These are phyloP conservation scores for Apogon hyalosoma DNA, from an alignment of 2,797 vertebrate genomes.

Conservation along the genomic window DNA sequence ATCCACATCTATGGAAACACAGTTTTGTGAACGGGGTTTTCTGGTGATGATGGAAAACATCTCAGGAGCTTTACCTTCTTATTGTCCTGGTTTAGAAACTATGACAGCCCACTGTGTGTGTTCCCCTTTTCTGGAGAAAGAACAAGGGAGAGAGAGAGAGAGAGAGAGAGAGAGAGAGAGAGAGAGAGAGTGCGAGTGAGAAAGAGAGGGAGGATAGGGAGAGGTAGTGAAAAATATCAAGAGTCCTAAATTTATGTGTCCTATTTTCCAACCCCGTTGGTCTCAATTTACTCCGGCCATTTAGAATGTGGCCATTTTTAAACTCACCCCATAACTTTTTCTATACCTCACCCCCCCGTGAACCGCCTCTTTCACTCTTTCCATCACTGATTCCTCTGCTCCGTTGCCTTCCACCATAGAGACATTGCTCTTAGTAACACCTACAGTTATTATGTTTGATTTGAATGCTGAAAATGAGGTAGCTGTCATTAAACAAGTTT, in stretches of 20 bases:
- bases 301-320: conserved; percentile 75
- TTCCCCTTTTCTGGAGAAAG: conserved; percentile 52
- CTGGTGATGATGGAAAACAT: conserved; percentile 11
- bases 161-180: conserved; percentile 29
- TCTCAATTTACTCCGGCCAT: conserved; percentile 77
- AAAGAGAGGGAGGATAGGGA: conserved; percentile 13
- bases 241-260: conserved; percentile 82
- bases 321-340: conserved; percentile 71
- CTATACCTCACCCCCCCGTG: conserved; percentile 25
- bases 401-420: conserved; percentile 8
- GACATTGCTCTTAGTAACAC: conserved; percentile 18
- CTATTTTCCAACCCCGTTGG: conserved; percentile 79
- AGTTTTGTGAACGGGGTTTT: conserved; percentile 1
- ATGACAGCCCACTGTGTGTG: conserved; percentile 66
- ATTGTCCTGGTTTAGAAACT: conserved; percentile 78
- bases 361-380: conserved; percentile 37
- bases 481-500: background rate
- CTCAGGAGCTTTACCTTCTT: conserved; percentile 44
- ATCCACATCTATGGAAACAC: background rate
- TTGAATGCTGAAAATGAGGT: conserved; percentile 11
- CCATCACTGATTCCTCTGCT: conserved; percentile 14
- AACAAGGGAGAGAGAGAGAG: conserved; percentile 11
- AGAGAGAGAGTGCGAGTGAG: conserved; percentile 2
- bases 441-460: background rate
- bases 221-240: conserved; percentile 43